A percentile compares a stretch with the other conserved stretches of the same genome.
Conservation (phyloP, 53 echinoderm and acorn worm genomes). For the Holothuria scabra region DNA sequence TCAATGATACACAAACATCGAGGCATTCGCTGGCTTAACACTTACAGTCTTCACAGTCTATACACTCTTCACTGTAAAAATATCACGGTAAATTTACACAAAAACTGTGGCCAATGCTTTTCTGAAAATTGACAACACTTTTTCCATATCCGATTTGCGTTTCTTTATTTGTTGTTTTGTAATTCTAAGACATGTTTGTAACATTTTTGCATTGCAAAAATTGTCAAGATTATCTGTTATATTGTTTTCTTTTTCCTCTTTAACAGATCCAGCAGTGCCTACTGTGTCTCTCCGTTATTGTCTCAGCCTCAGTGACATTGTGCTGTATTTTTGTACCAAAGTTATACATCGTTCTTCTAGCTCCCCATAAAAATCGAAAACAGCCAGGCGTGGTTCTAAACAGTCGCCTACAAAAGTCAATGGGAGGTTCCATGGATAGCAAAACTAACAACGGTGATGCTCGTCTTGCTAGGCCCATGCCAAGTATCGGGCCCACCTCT, state of each 20-base stretch:
- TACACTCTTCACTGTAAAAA: too few species aligned
- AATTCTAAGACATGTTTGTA: too few species aligned
- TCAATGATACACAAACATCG: too few species aligned
- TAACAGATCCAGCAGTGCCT: slow-evolving; percentile 91
- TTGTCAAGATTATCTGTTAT: too few species aligned
- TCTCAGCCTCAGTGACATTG: slow-evolving; percentile 88
- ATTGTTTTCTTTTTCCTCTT: background rate
- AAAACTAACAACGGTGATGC: slow-evolving; percentile 76
- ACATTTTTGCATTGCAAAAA: too few species aligned
- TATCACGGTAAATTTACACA: too few species aligned
- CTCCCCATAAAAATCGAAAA: slow-evolving; percentile 97
- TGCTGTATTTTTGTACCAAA: slow-evolving; percentile 96
- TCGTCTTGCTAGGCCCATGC: slow-evolving; percentile 52
- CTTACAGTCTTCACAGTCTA: too few species aligned
- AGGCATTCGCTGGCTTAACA: too few species aligned
- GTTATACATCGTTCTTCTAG: slow-evolving; percentile 93
- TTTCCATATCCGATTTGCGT: too few species aligned
- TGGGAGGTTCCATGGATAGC: slow-evolving; percentile 85
- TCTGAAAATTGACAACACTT: too few species aligned
- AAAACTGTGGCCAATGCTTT: too few species aligned
- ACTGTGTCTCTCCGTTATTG: slow-evolving; percentile 85
- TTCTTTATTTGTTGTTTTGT: too few species aligned
- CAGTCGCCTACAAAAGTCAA: slow-evolving; percentile 79
- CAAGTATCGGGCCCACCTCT: slow-evolving; percentile 70
- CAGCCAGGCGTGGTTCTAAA: slow-evolving; percentile 85